Evolutionary conservation across 2,113 vertebrate genomes (phyloP).

Genomic region (Thymallus thymallus): DNA sequence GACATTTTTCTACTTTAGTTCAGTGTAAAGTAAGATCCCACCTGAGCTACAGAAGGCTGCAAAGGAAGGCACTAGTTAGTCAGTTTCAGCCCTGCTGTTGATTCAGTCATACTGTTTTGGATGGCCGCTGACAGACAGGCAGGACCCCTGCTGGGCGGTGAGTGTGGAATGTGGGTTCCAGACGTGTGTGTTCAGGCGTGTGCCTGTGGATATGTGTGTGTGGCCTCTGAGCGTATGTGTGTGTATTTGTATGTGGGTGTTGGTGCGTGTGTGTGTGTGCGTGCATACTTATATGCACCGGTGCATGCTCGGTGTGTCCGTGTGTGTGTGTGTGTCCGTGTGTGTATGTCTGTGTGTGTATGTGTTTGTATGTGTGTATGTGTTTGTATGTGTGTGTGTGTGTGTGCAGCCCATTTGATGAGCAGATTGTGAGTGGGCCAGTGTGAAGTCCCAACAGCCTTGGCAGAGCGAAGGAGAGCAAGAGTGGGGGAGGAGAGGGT

Average conservation of each 20-base stretch:
- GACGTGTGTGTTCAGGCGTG: neutral
- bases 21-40: slow-evolving; percentile 31
- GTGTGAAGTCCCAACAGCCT: slow-evolving; percentile 45
- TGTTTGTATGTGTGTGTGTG: slow-evolving; percentile 17
- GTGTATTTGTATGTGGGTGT: neutral
- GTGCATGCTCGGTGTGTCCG: slow-evolving; percentile 2
- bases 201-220: neutral
- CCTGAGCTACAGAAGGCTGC: slow-evolving; percentile 43
- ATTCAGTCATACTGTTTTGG: slow-evolving; percentile 38
- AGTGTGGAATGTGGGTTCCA: slow-evolving; percentile 13
- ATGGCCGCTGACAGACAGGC: slow-evolving; percentile 47
- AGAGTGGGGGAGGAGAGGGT: neutral
- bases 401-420: slow-evolving; percentile 23
- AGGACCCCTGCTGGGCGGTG: slow-evolving; percentile 45
- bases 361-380: slow-evolving; percentile 8
- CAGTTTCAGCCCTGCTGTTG: slow-evolving; percentile 35
- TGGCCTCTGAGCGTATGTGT: neutral
- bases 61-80: slow-evolving; percentile 7
- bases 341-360: slow-evolving; percentile 10
- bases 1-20: too few relatives aligned
- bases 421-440: slow-evolving; percentile 63
- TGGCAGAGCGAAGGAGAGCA: slow-evolving; percentile 19
- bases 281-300: neutral
- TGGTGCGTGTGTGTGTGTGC: neutral
- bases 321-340: slow-evolving; percentile 15